phyloP scores from a whole-genome alignment of 2,113 vertebrate genomes.

The Tachuris rubrigastra region DNA sequence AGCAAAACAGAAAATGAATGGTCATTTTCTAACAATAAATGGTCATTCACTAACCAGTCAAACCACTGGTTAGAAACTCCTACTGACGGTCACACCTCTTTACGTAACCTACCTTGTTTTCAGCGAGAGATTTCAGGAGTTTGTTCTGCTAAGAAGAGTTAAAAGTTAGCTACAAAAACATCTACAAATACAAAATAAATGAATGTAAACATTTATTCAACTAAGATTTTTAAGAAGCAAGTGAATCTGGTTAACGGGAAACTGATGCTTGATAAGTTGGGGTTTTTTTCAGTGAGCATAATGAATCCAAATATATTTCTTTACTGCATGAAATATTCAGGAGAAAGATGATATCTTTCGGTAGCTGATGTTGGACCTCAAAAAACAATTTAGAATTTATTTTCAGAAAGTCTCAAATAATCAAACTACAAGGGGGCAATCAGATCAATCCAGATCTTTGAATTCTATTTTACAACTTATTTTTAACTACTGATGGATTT shows the following conservation, averaged over 20 bases:
- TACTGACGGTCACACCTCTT: neutral
- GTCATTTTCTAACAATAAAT: too few relatives aligned
- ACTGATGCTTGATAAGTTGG: neutral
- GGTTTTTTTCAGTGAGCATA: neutral
- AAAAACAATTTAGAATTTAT: neutral
- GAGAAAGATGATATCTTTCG: neutral
- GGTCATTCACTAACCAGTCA: too few relatives aligned
- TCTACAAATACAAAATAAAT: neutral
- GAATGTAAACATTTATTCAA: neutral
- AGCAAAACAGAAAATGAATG: neutral
- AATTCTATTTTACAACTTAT: neutral
- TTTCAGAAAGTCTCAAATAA: neutral
- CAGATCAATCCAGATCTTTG: neutral
- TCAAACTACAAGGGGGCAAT: neutral
- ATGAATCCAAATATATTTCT: neutral
- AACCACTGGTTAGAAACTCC: neutral
- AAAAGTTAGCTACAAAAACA: neutral
- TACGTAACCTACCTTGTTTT: neutral
- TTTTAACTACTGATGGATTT: neutral
- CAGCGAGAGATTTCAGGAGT: constrained; percentile 5
- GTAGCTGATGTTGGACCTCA: neutral
- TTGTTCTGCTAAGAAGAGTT: neutral
- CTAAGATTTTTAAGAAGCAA: neutral
- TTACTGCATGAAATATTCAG: neutral
- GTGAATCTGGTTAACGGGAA: neutral